A percentile compares a stretch with the other conserved stretches of the same genome.
phyloP scores from a whole-genome alignment of 30 jellyfish, hydroid and myxozoan genomes.

The Hydractinia symbiolongicarpus region DNA sequence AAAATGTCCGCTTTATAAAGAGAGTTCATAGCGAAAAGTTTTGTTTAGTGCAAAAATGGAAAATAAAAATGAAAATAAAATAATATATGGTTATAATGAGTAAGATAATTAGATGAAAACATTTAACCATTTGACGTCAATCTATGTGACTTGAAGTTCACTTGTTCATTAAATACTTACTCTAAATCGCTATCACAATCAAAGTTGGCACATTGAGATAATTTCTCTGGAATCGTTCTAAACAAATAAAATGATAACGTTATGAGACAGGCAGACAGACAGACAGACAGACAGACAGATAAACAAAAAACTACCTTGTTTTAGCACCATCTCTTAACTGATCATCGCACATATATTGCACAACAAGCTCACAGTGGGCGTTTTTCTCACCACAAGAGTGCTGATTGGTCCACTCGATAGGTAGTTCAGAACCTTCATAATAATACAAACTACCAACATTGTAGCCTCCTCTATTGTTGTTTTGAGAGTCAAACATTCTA shows the following conservation, averaged over 20 bases:
- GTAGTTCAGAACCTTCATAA: constrained; percentile 63
- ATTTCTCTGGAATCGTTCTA: constrained; percentile 84
- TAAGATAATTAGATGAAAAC: no score
- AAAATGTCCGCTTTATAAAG: no score
- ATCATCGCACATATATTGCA: constrained; percentile 81
- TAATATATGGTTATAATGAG: no score
- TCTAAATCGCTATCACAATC: constrained; percentile 75
- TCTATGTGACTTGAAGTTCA: no score
- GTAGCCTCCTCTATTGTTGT: constrained; percentile 94
- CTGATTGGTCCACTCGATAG: constrained; percentile 97
- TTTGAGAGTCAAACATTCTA: constrained; percentile 87
- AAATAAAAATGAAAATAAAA: no score
- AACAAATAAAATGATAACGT: neutral
- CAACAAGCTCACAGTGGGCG: constrained; percentile 62
- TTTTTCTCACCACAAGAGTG: constrained; percentile 86
- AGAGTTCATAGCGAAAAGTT: no score
- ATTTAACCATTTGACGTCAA: no score
- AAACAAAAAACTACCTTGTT: constrained; percentile 42
- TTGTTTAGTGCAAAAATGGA: no score
- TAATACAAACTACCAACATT: constrained; percentile 84
- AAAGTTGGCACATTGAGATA: constrained; percentile 46
- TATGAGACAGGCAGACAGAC: neutral
- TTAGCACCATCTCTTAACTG: constrained; percentile 78
- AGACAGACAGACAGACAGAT: neutral
- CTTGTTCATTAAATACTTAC: constrained; percentile 27